Evolutionary conservation across 1,140 invertebrate genomes (phyloP).

Genomic region (Scaptomyza graminum): DNA sequence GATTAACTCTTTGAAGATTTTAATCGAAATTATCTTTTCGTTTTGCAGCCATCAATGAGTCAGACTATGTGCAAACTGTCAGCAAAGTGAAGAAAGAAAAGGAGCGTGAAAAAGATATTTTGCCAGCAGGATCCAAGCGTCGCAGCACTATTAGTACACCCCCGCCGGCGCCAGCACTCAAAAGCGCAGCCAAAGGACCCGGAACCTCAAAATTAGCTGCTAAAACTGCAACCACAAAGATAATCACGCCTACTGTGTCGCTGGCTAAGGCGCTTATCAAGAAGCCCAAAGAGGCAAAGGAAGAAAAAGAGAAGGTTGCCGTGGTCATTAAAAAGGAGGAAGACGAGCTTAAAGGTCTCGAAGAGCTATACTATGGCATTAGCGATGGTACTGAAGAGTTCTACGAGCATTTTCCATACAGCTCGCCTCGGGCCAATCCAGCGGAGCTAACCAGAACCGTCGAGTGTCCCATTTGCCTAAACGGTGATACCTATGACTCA

Average conservation of each 20-base stretch:
- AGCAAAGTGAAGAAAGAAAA: slow-evolving; percentile 76
- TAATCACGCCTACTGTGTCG: background rate
- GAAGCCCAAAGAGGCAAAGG: slow-evolving; percentile 54
- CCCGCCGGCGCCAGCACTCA: slow-evolving; percentile 24
- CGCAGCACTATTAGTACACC: slow-evolving; percentile 48
- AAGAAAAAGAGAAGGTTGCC: slow-evolving; percentile 51
- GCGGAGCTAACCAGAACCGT: slow-evolving; percentile 57
- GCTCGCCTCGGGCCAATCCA: slow-evolving; percentile 53
- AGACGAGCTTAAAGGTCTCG: slow-evolving; percentile 74
- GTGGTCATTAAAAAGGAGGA: slow-evolving; percentile 75
- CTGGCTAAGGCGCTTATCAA: slow-evolving; percentile 31
- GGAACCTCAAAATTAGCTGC: slow-evolving; percentile 39
- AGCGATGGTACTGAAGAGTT: slow-evolving; percentile 71
- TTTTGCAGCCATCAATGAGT: slow-evolving; percentile 73
- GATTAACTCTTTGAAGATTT: background rate
- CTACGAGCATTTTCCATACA: slow-evolving; percentile 72
- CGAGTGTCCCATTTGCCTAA: slow-evolving; percentile 86
- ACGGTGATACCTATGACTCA: slow-evolving; percentile 84
- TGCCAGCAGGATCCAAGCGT: slow-evolving; percentile 55
- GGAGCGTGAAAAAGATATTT: slow-evolving; percentile 53
- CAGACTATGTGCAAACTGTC: slow-evolving; percentile 58
- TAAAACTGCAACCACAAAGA: slow-evolving; percentile 39
- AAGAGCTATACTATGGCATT: slow-evolving; percentile 80
- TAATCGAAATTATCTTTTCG: background rate
- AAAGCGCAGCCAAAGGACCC: slow-evolving; percentile 33